phyloP scores from a whole-genome alignment of 2,113 vertebrate species.

The Saguinus midas region DNA sequence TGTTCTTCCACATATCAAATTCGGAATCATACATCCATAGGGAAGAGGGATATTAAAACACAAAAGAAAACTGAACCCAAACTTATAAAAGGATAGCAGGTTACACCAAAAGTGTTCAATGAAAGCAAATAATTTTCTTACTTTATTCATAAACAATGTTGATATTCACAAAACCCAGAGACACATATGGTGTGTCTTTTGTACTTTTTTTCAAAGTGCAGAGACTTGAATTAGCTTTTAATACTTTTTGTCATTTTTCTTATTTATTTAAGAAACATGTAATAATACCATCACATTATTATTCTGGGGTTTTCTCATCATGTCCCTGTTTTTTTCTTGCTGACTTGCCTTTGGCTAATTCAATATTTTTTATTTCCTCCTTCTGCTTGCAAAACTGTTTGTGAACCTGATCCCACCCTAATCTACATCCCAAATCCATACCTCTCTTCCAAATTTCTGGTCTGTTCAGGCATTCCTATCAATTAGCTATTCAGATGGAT shows the following conservation, averaged over 20 bases:
- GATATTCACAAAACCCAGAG: not conserved
- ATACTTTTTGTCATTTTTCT: not conserved
- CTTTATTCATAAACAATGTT: not conserved
- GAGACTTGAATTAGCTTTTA: not conserved
- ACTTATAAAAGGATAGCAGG: not conserved
- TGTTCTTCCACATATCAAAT: conserved; percentile 44
- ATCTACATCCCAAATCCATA: not conserved
- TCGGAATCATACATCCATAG: conserved; percentile 35
- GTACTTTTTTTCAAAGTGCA: not conserved
- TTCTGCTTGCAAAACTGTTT: not conserved
- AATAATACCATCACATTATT: not conserved
- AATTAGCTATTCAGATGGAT: not conserved
- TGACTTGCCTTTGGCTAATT: conserved; percentile 35
- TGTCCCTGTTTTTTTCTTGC: not conserved
- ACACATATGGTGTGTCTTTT: not conserved
- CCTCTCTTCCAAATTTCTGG: not conserved
- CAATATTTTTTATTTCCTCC: not conserved
- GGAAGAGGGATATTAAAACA: conserved; percentile 54
- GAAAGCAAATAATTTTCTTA: conserved; percentile 33
- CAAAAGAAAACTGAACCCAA: conserved; percentile 40
- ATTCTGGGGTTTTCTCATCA: not conserved
- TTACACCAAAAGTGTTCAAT: not conserved
- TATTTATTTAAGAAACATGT: conserved; percentile 4
- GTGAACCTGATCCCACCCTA: not conserved
- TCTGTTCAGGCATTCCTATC: not conserved